Evolutionary conservation across 2,888 invertebrate genomes (phyloP), one percentile per base, ranked within the genome.

Genomic region (Andrena chrysosceles): DNA sequence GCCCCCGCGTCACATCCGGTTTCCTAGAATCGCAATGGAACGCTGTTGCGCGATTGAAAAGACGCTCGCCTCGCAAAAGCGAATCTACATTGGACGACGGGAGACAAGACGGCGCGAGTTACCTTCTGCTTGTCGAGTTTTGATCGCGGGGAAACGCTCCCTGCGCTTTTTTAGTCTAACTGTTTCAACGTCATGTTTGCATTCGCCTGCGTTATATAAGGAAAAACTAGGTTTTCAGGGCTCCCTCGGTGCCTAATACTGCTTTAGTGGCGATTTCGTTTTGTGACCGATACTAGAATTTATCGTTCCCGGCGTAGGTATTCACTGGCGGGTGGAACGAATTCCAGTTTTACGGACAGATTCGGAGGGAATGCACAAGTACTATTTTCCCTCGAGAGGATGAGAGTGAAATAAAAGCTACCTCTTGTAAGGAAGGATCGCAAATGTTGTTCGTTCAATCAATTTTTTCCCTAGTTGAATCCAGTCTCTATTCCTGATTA

Each of bases 1-100:
- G 2, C 26, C 26, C 26, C 60, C 66, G 66, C 71, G 86, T 79
- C 77, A 63, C 84, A 76, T 84, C 86, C 73, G 81, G 74, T 74
- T 52, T 31, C 77, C 54, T 59, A 77, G 54, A 76, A 49, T 69
- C 60, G 74, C 77, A 52, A 75, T 62, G 71, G 54, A 73, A 68
- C 71, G 35, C 63, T 49, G 69, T 54, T 10, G 56, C 48, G 29
- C 70, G 62, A 85, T 75, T 71, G 76, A 56, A 86, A 82, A 76
- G 78, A 81, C 60, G 69, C 33, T 66, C 49, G 73, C 29, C 70
- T 75, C 49, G 63, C 68, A 66, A 52, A 52, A 56, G 10, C 56
- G 56, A 10, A 23, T 56, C 23, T 56, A 56, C 56, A 56, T 26
- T 23, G 56, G 23, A 10, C 52, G 8, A 8, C 2, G 10, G 31